A percentile compares a stretch with the other conserved stretches of the same genome.
Conservation (phyloP, 2,797 vertebrate genomes). For the Hydrolagus colliei region DNA sequence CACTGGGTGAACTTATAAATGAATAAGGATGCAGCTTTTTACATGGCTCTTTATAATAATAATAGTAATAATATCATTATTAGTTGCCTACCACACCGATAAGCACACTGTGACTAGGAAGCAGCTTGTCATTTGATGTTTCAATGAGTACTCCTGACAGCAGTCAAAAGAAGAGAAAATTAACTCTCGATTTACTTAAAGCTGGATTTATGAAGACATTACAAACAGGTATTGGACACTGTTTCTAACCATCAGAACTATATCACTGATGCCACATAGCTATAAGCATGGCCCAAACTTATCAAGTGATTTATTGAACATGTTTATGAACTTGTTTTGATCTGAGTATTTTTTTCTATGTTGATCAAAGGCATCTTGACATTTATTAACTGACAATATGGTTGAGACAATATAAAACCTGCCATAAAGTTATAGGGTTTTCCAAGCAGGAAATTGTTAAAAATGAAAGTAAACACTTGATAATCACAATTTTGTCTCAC, state of each 20-base stretch:
- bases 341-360: not conserved
- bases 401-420: not conserved
- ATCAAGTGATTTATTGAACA: not conserved
- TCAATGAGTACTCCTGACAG: not conserved
- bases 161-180: not conserved
- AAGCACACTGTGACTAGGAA: not conserved
- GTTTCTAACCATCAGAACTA: not conserved
- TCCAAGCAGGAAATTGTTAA: not conserved
- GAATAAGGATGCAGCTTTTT: not conserved
- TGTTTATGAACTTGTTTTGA: not conserved
- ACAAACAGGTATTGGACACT: too few species aligned
- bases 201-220: too few species aligned
- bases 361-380: not conserved
- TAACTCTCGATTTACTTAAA: not conserved
- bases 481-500: not conserved
- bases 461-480: not conserved
- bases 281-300: not conserved
- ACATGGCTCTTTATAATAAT: not conserved
- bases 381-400: not conserved
- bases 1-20: not conserved
- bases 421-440: too few species aligned
- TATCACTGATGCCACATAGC: not conserved
- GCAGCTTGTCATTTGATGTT: not conserved
- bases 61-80: too few species aligned
- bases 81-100: not conserved